Evolutionary conservation across 2,797 vertebrate species (phyloP).

Genomic region (Prionace glauca): DNA sequence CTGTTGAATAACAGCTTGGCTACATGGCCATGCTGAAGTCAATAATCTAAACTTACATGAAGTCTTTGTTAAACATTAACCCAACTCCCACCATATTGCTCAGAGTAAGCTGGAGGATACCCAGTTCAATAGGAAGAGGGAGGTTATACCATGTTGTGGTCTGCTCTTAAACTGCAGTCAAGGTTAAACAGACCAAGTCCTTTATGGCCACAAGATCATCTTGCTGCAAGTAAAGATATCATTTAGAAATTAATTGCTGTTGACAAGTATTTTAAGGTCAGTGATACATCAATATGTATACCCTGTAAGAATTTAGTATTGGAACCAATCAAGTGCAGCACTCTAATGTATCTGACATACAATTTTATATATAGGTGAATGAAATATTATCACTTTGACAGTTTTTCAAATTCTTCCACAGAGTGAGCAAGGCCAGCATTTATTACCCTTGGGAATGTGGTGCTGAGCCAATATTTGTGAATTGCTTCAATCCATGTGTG

Average conservation of each 20-base stretch:
- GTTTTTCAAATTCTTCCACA: too few species aligned
- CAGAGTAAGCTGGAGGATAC: not conserved
- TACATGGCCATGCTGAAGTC: not conserved
- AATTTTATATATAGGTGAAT: too few species aligned
- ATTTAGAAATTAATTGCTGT: not conserved
- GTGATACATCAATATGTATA: not conserved
- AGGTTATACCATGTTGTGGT: not conserved
- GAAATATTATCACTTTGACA: too few species aligned
- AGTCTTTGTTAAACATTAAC: not conserved
- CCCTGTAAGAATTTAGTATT: too few species aligned
- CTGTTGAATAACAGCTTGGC: not conserved
- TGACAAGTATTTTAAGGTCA: not conserved
- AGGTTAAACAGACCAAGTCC: not conserved
- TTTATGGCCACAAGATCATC: not conserved
- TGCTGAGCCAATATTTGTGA: too few species aligned
- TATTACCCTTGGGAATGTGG: not conserved
- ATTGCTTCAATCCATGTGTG: not conserved
- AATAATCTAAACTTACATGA: not conserved
- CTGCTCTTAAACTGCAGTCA: not conserved
- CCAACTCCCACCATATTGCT: not conserved
- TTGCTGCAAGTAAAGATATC: not conserved
- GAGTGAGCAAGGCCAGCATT: too few species aligned
- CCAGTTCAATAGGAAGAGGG: not conserved
- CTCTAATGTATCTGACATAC: too few species aligned
- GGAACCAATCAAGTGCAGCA: too few species aligned